Base-by-base conservation (phyloP, 2,797 vertebrate species). In the Betta splendens region DNA sequence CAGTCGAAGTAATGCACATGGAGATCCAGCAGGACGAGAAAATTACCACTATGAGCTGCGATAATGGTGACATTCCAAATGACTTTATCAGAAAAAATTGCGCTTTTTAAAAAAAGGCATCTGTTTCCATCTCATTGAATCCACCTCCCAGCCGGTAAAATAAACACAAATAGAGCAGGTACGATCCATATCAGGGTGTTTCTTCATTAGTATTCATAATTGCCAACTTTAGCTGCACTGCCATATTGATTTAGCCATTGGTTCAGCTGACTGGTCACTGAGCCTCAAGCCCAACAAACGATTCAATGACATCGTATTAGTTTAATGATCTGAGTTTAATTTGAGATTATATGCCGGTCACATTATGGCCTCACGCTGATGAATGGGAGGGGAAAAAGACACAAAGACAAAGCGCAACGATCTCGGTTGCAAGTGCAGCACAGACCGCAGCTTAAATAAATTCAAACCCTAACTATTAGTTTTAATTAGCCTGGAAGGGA, bases 211-310 rank as follows among this genome's bases (percentile, higher is more conserved):
- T 44, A 74, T 80, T 83, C 69, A 66, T 68, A 49, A 79, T 60
- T 49, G 66, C 53, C 62, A 68, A 72, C 80, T 78, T 80, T 31
- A 48, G 42, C 51, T 64, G 60, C 56, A 84, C 68, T 73, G 61
- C 59, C 2, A 8, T 64, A 84, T 83, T 77, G 67, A 89, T 86
- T 79, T 79, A 67, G 52, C 54, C 5, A 37, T 66, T 61, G 72
- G 81, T 84, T 81, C 72, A 35, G 5, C 69, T 64, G 55, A 38
- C 64, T 61, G 73, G 25, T 71, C 83, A 64, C 50, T 2, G 64
- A 73, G 57, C 67, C 58, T 40, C 36, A 20, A 17, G 21, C 45
- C 18, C 29, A 45, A 62, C 37, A 63, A 72, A 75, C 58, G 68
- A 79, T 52, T 71, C 64, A 62, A 53, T 32, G 69, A 60, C 33